Percentiles rank a stretch among this genome's conserved stretches.
Conservation (phyloP, 2,888 invertebrate species). For the Busseola fusca region DNA sequence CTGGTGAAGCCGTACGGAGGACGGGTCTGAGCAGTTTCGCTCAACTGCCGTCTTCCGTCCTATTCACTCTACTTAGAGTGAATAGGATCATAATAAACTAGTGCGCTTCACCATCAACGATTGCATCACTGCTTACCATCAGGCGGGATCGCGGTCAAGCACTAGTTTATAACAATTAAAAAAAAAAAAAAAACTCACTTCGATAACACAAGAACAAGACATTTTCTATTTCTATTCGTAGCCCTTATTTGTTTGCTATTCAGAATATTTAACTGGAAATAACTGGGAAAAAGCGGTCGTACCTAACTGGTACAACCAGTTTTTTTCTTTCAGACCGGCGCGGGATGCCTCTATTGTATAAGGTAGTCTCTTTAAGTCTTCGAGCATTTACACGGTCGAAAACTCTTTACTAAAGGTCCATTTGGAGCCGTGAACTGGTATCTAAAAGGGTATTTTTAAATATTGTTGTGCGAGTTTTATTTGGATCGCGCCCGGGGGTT, state of each 20-base stretch:
- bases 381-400: constrained; percentile 24
- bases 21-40: too few species aligned
- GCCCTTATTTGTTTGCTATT: constrained; percentile 32
- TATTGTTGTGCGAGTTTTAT: background rate
- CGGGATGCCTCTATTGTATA: constrained; percentile 16
- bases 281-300: constrained; percentile 9
- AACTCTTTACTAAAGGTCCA: constrained; percentile 40
- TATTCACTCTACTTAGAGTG: too few species aligned
- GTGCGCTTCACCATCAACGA: too few species aligned
- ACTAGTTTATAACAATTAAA: too few species aligned
- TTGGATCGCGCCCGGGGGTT: background rate
- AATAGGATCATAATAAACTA: too few species aligned
- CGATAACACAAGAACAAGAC: constrained; percentile 19
- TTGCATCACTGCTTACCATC: too few species aligned
- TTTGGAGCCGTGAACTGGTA: constrained; percentile 13
- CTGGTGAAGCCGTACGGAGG: too few species aligned
- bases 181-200: too few species aligned
- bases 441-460: constrained; percentile 20
- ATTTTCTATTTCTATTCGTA: constrained; percentile 45
- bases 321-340: constrained; percentile 19
- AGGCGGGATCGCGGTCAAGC: too few species aligned
- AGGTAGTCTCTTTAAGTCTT: constrained; percentile 24
- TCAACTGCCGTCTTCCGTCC: too few species aligned
- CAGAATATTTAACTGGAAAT: constrained; percentile 36
- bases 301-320: constrained; percentile 1